Conservation (phyloP, 1,140 invertebrate species). For the Gryon sp. region DNA sequence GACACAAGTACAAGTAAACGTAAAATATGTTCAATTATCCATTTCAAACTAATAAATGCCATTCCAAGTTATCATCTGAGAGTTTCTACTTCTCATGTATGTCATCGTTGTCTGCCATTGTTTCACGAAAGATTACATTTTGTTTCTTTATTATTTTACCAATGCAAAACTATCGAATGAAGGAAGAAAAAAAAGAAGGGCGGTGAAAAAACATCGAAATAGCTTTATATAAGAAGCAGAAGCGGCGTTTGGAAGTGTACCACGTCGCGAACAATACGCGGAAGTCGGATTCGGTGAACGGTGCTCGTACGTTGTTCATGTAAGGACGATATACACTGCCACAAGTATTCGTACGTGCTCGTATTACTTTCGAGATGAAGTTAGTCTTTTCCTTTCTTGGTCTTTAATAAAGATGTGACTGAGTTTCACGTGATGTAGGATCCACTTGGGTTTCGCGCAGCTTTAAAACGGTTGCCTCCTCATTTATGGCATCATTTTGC, state of each 20-base stretch:
- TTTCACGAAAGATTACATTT: too few relatives aligned
- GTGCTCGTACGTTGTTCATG: slow-evolving; percentile 59
- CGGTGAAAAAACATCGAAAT: slow-evolving; percentile 28
- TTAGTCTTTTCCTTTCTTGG: slow-evolving; percentile 64
- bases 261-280: slow-evolving; percentile 65
- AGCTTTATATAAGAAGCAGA: slow-evolving; percentile 52
- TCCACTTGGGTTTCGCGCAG: slow-evolving; percentile 53
- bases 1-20: not conserved
- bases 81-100: slow-evolving; percentile 19
- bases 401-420: slow-evolving; percentile 72
- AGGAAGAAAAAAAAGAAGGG: slow-evolving; percentile 15
- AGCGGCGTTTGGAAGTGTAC: slow-evolving; percentile 56
- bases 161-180: slow-evolving; percentile 6
- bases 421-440: slow-evolving; percentile 67
- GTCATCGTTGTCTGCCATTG: slow-evolving; percentile 32
- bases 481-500: slow-evolving; percentile 68
- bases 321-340: slow-evolving; percentile 50
- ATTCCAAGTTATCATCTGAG: slow-evolving; percentile 27
- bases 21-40: slow-evolving; percentile 48
- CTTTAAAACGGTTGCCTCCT: slow-evolving; percentile 56
- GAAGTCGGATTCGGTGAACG: slow-evolving; percentile 65
- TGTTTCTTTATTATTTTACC: too few relatives aligned
- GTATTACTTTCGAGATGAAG: slow-evolving; percentile 63
- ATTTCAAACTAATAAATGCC: slow-evolving; percentile 35
- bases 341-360: slow-evolving; percentile 64